Percentiles rank a stretch among this genome's conserved stretches.
Evolutionary conservation across 2,113 vertebrate genomes (phyloP).

Genomic region (Takifugu bimaculatus): DNA sequence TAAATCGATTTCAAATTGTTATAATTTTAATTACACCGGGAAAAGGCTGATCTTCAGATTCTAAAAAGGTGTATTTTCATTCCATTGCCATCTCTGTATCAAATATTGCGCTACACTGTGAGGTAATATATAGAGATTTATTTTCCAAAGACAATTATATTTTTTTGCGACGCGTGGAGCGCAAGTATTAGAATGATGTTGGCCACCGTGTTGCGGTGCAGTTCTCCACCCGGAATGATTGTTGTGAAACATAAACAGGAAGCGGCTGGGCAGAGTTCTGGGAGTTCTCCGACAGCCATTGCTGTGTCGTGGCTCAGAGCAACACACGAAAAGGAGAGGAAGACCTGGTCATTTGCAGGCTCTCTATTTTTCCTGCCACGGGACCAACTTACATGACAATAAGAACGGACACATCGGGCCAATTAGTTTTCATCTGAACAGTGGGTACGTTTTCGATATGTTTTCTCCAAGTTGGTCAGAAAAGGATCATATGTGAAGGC

Average conservation of each 20-base stretch:
- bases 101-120: background rate
- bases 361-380: conserved; percentile 14
- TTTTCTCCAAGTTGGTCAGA: background rate
- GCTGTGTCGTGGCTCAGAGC: conserved; percentile 80
- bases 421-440: conserved; percentile 44
- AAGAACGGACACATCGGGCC: conserved; percentile 24
- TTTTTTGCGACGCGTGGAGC: background rate
- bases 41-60: background rate
- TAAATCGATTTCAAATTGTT: background rate
- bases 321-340: conserved; percentile 65
- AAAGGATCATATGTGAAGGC: conserved; percentile 12
- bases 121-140: background rate
- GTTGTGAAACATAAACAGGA: conserved; percentile 69
- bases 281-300: conserved; percentile 73
- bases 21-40: background rate
- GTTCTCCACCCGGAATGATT: conserved; percentile 56
- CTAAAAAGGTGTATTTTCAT: background rate
- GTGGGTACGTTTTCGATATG: conserved; percentile 52
- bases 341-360: conserved; percentile 38
- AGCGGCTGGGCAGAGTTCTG: conserved; percentile 57
- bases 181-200: background rate
- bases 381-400: conserved; percentile 45
- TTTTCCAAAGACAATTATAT: background rate
- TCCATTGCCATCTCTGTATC: background rate
- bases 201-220: background rate